Evolutionary conservation across 2,888 invertebrate genomes (phyloP).

Genomic region (Tetropium fuscum): DNA sequence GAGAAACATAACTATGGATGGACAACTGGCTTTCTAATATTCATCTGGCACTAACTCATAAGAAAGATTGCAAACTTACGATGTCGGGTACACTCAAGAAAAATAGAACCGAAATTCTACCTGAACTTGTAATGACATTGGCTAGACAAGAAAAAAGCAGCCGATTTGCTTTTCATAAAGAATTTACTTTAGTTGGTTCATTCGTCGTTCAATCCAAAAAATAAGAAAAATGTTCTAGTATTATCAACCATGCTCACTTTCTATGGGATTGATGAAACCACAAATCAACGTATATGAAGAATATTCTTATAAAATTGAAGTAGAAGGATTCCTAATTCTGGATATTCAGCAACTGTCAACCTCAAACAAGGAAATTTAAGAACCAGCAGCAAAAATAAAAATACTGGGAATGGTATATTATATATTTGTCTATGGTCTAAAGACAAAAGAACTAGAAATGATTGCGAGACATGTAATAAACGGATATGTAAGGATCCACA

Average conservation of each 20-base stretch:
- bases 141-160: too few relatives aligned
- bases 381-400: neutral
- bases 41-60: too few relatives aligned
- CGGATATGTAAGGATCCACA: neutral
- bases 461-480: neutral
- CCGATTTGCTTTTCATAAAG: too few relatives aligned
- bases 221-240: neutral
- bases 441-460: neutral
- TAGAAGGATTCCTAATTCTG: neutral
- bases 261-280: neutral
- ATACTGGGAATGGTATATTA: neutral
- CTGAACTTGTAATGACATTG: too few relatives aligned
- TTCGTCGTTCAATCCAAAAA: neutral
- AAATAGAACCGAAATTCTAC: too few relatives aligned
- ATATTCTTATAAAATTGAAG: neutral
- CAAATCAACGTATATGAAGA: too few relatives aligned
- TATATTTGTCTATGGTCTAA: neutral
- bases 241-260: neutral
- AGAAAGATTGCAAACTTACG: neutral
- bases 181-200: too few relatives aligned
- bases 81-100: too few relatives aligned
- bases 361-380: neutral
- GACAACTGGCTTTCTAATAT: too few relatives aligned
- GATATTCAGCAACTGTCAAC: neutral
- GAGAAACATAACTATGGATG: too few relatives aligned